Base-by-base conservation (phyloP, 2,888 invertebrate species). In the Notodonta dromedarius region DNA sequence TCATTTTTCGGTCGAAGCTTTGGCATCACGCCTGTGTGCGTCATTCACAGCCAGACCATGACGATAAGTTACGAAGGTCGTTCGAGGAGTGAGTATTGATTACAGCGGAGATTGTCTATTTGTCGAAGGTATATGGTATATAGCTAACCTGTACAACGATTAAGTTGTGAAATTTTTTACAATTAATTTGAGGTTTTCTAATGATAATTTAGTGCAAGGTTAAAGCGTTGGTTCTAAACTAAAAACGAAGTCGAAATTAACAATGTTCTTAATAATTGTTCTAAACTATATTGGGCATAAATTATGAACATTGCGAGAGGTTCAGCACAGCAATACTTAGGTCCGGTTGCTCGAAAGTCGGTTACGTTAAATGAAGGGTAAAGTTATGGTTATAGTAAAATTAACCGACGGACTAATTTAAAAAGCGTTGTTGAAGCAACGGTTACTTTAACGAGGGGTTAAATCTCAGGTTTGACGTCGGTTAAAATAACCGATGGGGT, bases 1-100 rank as follows among this genome's bases (percentile, higher is more conserved):
- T 73, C 57, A 65, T 60, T 73, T 61, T 60, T 69, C 58, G 56
- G 59, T 65, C 57, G 62, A 57, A 16, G 62, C 62, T 63, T 65
- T 76, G 74, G 76, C 78, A 76, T 65, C 56, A 65, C 68, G 73
- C 74, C 74, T 73, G 66, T 65, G 67, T 63, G 57, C 73, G 69
- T 70, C 69, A 75, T 57, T 56, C 39, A 55, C 56, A 60, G 62
- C 74, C 54, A 63, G 52, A 56, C 58, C 57, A 60, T 63, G 67
- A 66, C 55, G 51, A 32, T 9, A 50, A 63, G 51, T 55, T 59
- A 16, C 51, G 66, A 67, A 75, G 70, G 77, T 67, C 65, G 61
- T n/a, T 53, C 24, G 7, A 48, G 7, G 52, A 50, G n/a, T 44
- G 56, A 57, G 60, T 69, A 64, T 69, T 66, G 52, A 56, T 71